Percentiles rank a stretch among this genome's conserved stretches.
Evolutionary conservation across 1,140 invertebrate species (phyloP).

Genomic region (Drosophila kepulauana): DNA sequence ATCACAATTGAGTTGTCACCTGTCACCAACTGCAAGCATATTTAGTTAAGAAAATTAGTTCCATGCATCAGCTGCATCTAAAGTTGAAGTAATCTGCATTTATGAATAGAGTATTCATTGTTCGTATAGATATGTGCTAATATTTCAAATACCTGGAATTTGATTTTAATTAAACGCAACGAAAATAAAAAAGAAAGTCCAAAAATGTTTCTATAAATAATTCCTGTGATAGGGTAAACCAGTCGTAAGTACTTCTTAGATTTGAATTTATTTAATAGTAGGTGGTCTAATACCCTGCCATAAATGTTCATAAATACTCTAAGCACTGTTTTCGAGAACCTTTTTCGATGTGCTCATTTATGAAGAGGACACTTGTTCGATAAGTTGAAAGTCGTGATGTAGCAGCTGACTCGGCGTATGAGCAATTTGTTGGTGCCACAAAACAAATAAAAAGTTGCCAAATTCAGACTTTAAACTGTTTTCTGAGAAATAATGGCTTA

Average conservation of each 20-base stretch:
- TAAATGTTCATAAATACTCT: constrained; percentile 11
- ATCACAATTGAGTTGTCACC: neutral
- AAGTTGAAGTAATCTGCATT: neutral
- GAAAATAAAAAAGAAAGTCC: neutral
- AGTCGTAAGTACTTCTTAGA: constrained; percentile 1
- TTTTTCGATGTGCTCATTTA: constrained; percentile 29
- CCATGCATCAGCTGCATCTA: neutral
- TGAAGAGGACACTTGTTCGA: constrained; percentile 31
- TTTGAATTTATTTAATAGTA: neutral
- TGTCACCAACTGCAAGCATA: too few species aligned
- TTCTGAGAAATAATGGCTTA: neutral
- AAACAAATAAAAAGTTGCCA: constrained; percentile 7
- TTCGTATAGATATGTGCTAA: neutral
- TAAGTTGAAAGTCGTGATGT: constrained; percentile 45
- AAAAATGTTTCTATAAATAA: neutral
- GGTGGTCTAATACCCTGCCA: constrained; percentile 8
- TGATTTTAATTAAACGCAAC: neutral
- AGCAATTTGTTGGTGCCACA: constrained; percentile 7
- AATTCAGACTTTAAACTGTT: neutral
- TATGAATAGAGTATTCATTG: neutral
- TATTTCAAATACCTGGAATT: neutral
- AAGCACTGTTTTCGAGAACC: constrained; percentile 16
- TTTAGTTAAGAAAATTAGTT: too few species aligned
- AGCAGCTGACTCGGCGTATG: constrained; percentile 7
- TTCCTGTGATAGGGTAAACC: neutral